Evolutionary conservation across 2,888 invertebrate species (phyloP), one percentile per base, ranked within the genome.

Genomic region (Synanthedon tipuliformis): DNA sequence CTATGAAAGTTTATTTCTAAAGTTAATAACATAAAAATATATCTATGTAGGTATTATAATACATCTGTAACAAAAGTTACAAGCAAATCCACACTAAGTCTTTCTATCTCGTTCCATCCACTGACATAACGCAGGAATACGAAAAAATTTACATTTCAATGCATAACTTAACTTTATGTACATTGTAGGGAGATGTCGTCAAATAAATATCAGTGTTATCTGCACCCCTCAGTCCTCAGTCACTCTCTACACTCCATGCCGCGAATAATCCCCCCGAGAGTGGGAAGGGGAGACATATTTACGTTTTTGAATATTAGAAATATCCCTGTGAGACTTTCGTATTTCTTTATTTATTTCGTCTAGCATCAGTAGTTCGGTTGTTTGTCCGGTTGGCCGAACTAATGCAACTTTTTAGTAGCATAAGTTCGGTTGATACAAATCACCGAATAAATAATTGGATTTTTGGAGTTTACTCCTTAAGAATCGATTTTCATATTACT

Each of bases 71-170:
- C 27, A 27, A 27, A 27, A 34, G 27, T 34, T 34, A 7, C 8
- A 3, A 34, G 34, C 10, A 34, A 34, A 3, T 34, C 34, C 34
- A 34, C 10, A 34, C 34, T 34, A 34, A 34, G 34, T 34, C 34
- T 34, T 8, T 34, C 34, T 34, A 34, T 34, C 34, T 5, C 34
- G 10, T 34, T 34, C 34, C 34, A 8, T 8, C 34, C 34, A 3
- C 34, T 34, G 34, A 8, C 34, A 10, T 8, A 34, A 34, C 18
- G 1, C 16, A 10, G 5, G 15, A 15, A 48, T 49, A 4, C 18
- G 12, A 16, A 49, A 57, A 59, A 75, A 84, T 85, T 84, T 83
- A 75, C 83, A 85, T 84, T 82, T 82, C 78, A 83, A 84, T 84
- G 83, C 82, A 83, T 84, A 84, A 80, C 81, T 83, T 81, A 75